Evolutionary conservation across 2,888 invertebrate species (phyloP).

Genomic region (Cecidostiba fungosa): DNA sequence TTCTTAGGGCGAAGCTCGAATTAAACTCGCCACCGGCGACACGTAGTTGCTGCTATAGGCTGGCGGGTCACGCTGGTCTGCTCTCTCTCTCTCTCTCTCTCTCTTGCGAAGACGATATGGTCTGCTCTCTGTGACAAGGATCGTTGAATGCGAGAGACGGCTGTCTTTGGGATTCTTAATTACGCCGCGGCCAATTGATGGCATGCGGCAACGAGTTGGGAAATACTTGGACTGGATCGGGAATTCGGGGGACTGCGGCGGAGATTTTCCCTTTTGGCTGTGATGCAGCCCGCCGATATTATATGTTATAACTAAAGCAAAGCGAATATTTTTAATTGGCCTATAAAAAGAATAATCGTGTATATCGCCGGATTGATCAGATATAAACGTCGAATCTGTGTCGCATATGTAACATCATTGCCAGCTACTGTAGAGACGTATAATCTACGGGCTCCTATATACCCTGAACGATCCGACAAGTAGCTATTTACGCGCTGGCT

Average conservation of each 20-base stretch:
- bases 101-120: constrained; percentile 63
- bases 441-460: background rate
- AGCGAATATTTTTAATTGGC: background rate
- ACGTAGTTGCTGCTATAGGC: background rate
- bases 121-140: constrained; percentile 29
- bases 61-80: background rate
- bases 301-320: background rate
- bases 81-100: too few relatives aligned
- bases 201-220: constrained; percentile 19
- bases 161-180: constrained; percentile 58
- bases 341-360: background rate
- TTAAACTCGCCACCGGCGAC: constrained; percentile 77
- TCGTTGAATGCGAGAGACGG: constrained; percentile 63
- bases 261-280: background rate
- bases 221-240: constrained; percentile 30
- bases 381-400: background rate
- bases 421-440: constrained; percentile 46
- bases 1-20: constrained; percentile 78
- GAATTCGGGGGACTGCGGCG: background rate
- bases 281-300: background rate
- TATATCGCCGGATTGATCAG: background rate
- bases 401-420: constrained; percentile 64
- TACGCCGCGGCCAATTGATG: constrained; percentile 41
- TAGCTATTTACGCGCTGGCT: constrained; percentile 79
- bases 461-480: constrained; percentile 78